Percentiles rank a stretch among this genome's conserved stretches.
Conservation (phyloP, 2,797 vertebrate genomes). For the Botia kubotai region DNA sequence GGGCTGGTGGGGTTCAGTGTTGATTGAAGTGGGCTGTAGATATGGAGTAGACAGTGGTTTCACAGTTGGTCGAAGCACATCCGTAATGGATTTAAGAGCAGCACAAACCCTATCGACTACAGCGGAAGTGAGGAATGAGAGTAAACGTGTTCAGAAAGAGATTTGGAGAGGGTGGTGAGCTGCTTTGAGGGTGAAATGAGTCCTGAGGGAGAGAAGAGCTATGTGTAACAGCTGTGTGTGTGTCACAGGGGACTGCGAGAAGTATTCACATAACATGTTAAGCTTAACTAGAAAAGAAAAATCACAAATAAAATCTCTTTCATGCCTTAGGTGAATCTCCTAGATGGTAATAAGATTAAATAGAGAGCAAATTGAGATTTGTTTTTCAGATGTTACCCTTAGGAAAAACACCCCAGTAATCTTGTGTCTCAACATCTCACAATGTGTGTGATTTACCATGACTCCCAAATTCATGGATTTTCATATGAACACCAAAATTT, state of each 20-base stretch:
- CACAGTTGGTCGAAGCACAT: slow-evolving; percentile 84
- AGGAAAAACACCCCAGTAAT: no score
- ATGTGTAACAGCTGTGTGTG: slow-evolving; percentile 51
- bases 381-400: neutral
- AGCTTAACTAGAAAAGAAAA: slow-evolving; percentile 28
- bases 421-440: no score
- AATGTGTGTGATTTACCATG: no score
- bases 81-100: slow-evolving; percentile 80
- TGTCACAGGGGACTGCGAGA: slow-evolving; percentile 49
- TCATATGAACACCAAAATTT: no score
- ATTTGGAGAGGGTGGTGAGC: slow-evolving; percentile 47
- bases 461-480: no score
- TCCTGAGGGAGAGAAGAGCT: slow-evolving; percentile 54
- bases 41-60: slow-evolving; percentile 75
- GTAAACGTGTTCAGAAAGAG: slow-evolving; percentile 5
- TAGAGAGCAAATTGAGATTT: neutral
- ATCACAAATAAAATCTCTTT: neutral
- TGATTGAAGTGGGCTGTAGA: slow-evolving; percentile 53
- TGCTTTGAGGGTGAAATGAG: slow-evolving; percentile 55
- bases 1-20: slow-evolving; percentile 28
- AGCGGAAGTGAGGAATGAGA: slow-evolving; percentile 64
- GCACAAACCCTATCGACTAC: slow-evolving; percentile 70
- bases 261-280: slow-evolving; percentile 52
- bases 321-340: neutral
- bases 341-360: neutral